Conservation (phyloP, 2,797 vertebrate species). For the Macrochelys suwanniensis region DNA sequence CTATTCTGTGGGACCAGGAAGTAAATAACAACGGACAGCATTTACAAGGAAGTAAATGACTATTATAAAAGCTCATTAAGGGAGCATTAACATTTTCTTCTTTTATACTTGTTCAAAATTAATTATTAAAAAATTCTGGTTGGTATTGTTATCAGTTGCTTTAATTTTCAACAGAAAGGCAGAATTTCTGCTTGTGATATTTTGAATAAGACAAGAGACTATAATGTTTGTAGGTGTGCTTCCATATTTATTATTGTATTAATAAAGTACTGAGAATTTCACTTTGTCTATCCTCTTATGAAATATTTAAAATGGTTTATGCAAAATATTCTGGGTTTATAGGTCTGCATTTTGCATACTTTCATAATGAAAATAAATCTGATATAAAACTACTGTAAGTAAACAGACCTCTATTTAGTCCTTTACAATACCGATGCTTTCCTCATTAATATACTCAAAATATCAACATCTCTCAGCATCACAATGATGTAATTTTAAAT, state of each 20-base stretch:
- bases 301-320: constrained; percentile 44
- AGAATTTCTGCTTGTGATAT: constrained; percentile 7
- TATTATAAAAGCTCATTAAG: constrained; percentile 27
- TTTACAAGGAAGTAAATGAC: neutral
- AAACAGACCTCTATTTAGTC: constrained; percentile 54
- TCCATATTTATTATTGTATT: constrained; percentile 48
- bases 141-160: neutral
- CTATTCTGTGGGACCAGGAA: constrained; percentile 16
- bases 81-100: constrained; percentile 17
- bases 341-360: constrained; percentile 62
- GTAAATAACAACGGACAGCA: neutral
- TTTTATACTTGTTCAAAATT: constrained; percentile 15
- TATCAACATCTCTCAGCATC: constrained; percentile 32
- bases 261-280: constrained; percentile 3
- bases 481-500: constrained; percentile 32
- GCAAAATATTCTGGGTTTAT: constrained; percentile 50
- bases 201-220: neutral
- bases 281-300: constrained; percentile 16
- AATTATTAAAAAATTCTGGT: neutral
- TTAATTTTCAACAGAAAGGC: constrained; percentile 7
- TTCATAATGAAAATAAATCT: constrained; percentile 67
- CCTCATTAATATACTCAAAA: constrained; percentile 62
- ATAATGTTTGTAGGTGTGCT: constrained; percentile 32
- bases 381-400: constrained; percentile 59
- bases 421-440: constrained; percentile 41